phyloP scores from a whole-genome alignment of 1,140 invertebrate species.

The Cryptotermes secundus region DNA sequence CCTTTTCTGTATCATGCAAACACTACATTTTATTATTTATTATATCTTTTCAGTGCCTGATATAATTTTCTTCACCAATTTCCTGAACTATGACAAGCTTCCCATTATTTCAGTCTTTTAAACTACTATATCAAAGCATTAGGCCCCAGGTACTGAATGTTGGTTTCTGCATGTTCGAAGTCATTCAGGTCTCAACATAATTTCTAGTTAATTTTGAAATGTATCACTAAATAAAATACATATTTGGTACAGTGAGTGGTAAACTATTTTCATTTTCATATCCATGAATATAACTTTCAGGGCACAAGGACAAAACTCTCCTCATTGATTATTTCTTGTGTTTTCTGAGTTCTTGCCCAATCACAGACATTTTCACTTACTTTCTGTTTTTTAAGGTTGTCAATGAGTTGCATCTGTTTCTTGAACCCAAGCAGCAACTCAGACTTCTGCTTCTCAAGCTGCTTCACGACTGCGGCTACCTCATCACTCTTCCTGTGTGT shows the following conservation, averaged over 20 bases:
- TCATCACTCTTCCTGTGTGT: conserved; percentile 49
- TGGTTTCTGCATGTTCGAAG: too few species aligned
- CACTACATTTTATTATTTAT: too few species aligned
- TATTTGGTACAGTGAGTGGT: neutral
- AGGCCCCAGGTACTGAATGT: too few species aligned
- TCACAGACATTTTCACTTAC: conserved; percentile 40
- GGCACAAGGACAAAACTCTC: conserved; percentile 4
- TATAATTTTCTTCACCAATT: too few species aligned
- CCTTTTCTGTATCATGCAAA: too few species aligned
- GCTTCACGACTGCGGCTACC: conserved; percentile 44
- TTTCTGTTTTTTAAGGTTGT: conserved; percentile 57
- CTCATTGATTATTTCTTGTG: conserved; percentile 31
- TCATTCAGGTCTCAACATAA: too few species aligned
- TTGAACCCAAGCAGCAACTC: conserved; percentile 54
- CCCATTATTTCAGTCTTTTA: too few species aligned
- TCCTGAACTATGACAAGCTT: too few species aligned
- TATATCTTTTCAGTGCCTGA: too few species aligned
- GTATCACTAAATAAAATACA: neutral
- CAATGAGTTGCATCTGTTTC: conserved; percentile 53
- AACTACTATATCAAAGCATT: too few species aligned
- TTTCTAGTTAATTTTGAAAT: too few species aligned
- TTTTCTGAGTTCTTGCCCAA: conserved; percentile 6
- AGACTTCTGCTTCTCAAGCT: conserved; percentile 49
- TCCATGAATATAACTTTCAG: neutral
- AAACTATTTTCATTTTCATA: neutral